These are phyloP conservation scores for Cenopis cana DNA, from an alignment of 2,888 invertebrate species.

Conservation along the genomic window DNA sequence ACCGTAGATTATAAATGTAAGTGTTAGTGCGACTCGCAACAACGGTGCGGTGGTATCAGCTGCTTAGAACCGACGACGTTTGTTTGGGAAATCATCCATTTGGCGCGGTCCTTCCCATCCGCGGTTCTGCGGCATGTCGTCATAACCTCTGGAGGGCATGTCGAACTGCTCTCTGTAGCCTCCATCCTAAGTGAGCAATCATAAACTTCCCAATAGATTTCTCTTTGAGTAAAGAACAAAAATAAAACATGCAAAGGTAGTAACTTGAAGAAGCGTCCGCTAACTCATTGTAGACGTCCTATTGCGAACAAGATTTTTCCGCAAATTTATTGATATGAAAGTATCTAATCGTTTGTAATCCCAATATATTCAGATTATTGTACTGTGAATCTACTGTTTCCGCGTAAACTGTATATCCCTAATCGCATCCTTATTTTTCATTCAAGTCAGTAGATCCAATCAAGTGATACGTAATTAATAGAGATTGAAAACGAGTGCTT, in stretches of 20 bases:
- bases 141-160: constrained; percentile 77
- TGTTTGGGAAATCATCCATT: constrained; percentile 87
- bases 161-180: constrained; percentile 84
- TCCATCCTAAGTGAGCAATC: constrained; percentile 83
- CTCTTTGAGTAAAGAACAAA: constrained; percentile 49
- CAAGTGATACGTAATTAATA: not conserved
- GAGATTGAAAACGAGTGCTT: not conserved
- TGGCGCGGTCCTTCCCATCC: constrained; percentile 85
- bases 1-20: constrained; percentile 23
- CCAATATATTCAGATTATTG: not conserved
- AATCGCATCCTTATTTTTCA: constrained; percentile 18
- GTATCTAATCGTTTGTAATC: not conserved
- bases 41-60: constrained; percentile 37
- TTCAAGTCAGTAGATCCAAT: constrained; percentile 22
- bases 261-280: not conserved
- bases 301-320: constrained; percentile 1
- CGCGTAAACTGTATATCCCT: not conserved
- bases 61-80: constrained; percentile 87
- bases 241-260: constrained; percentile 39
- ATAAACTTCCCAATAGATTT: constrained; percentile 79
- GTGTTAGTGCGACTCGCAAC: constrained; percentile 44
- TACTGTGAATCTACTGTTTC: not conserved
- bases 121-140: constrained; percentile 81
- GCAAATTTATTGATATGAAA: not conserved
- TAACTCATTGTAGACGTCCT: not conserved